Conservation (phyloP, 2,797 vertebrate species). For the Prunella strophiata region DNA sequence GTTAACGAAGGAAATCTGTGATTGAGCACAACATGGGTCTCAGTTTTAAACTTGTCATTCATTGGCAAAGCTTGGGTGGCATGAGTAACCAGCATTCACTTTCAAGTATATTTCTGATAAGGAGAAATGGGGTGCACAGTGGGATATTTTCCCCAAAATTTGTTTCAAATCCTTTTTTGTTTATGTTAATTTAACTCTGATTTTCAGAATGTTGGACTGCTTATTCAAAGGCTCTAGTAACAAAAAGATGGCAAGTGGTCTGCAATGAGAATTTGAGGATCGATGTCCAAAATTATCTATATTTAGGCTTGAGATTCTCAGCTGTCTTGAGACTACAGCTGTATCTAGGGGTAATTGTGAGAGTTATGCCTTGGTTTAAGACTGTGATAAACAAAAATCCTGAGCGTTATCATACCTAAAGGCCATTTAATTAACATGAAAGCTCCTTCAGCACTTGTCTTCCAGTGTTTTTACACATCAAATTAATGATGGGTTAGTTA, state of each 20-base stretch:
- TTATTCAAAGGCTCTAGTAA: neutral
- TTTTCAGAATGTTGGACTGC: neutral
- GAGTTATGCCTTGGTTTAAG: neutral
- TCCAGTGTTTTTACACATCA: neutral
- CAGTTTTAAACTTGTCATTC: neutral
- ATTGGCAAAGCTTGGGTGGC: neutral
- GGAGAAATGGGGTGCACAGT: neutral
- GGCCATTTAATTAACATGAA: neutral
- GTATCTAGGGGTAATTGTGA: neutral
- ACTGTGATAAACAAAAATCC: neutral
- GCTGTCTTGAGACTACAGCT: neutral
- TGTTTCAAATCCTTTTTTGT: neutral
- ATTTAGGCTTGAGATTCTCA: neutral
- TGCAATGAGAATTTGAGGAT: neutral
- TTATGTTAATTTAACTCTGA: neutral
- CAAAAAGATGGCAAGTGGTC: accelerated
- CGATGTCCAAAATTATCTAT: neutral
- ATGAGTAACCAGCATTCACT: neutral
- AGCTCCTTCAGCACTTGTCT: neutral
- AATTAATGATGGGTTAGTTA: neutral
- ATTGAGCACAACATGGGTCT: neutral
- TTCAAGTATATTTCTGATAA: neutral
- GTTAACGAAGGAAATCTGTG: neutral
- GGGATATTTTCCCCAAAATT: neutral
- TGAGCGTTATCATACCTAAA: neutral